These are phyloP conservation scores for Hippocampus guttulatus DNA, from an alignment of 2,113 vertebrate genomes.

Conservation along the genomic window DNA sequence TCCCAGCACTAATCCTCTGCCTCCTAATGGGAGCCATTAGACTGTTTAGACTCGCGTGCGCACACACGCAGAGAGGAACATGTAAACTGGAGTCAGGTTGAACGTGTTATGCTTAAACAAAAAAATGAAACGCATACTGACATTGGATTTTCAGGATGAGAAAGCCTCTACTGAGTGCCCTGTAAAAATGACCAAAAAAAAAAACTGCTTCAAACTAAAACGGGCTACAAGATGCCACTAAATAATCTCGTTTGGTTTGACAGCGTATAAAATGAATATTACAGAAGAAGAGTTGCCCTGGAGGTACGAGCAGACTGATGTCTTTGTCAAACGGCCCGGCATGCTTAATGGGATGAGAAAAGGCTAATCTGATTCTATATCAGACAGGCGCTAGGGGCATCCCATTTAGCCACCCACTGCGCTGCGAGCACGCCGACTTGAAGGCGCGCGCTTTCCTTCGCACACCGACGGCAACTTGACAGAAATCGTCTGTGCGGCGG, in stretches of 20 bases:
- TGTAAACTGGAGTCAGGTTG: conserved; percentile 5
- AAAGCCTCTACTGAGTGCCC: background rate
- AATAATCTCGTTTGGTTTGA: conserved; percentile 18
- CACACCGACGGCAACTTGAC: conserved; percentile 4
- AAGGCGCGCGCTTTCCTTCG: conserved; percentile 37
- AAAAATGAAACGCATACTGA: conserved; percentile 6
- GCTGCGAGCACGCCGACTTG: conserved; percentile 36
- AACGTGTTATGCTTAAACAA: background rate
- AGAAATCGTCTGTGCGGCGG: background rate
- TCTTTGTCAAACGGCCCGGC: conserved; percentile 49
- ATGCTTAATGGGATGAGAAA: conserved; percentile 60
- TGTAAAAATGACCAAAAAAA: conserved; percentile 1
- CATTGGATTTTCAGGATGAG: background rate
- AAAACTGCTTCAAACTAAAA: background rate
- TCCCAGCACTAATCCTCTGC: conserved; percentile 48
- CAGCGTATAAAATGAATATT: conserved; percentile 12
- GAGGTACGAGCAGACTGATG: conserved; percentile 44
- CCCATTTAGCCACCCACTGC: conserved; percentile 45
- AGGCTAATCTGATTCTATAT: conserved; percentile 58
- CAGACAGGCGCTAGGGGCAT: conserved; percentile 50
- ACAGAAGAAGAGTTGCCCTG: conserved; percentile 25
- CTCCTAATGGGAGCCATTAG: conserved; percentile 35
- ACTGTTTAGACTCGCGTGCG: background rate
- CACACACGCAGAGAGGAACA: background rate
- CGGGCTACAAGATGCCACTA: background rate